A percentile compares a stretch with the other conserved stretches of the same genome.
phyloP scores from a whole-genome alignment of 2,888 invertebrate species.

The Melanostoma mellinum region DNA sequence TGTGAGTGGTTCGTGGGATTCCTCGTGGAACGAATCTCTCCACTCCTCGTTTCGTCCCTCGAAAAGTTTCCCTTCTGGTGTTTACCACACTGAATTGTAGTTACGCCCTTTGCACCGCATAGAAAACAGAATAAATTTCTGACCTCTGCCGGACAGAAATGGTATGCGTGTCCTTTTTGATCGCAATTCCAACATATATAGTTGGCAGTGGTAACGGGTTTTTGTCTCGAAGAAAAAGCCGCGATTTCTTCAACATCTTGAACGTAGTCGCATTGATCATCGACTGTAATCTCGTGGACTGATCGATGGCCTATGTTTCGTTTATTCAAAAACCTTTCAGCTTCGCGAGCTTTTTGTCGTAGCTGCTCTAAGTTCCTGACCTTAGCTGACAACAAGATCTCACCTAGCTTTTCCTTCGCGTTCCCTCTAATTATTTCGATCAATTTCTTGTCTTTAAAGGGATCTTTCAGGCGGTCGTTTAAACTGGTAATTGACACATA shows the following conservation, averaged over 20 bases:
- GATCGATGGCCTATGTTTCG: not conserved
- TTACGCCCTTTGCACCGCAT: not conserved
- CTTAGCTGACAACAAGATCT: not conserved
- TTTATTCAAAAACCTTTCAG: slow-evolving; percentile 8
- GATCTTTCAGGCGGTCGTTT: no score
- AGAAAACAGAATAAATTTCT: slow-evolving; percentile 7
- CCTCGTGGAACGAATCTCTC: slow-evolving; percentile 11
- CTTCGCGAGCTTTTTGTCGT: not conserved
- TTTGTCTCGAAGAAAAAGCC: no score
- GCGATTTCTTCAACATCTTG: no score
- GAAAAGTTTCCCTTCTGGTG: slow-evolving; percentile 4
- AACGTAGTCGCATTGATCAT: no score
- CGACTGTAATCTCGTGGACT: no score
- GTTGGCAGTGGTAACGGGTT: no score
- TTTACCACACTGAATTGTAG: slow-evolving; percentile 1
- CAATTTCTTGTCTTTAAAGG: no score
- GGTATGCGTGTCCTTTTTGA: no score
- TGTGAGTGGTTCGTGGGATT: slow-evolving; percentile 4
- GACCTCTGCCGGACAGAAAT: not conserved
- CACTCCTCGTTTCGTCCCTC: slow-evolving; percentile 14
- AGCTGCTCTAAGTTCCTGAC: not conserved
- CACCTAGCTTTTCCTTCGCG: no score
- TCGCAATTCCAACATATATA: no score
- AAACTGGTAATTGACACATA: no score
- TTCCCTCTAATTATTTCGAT: no score